phyloP scores from a whole-genome alignment of 2,113 vertebrate genomes.

The Etheostoma cragini region DNA sequence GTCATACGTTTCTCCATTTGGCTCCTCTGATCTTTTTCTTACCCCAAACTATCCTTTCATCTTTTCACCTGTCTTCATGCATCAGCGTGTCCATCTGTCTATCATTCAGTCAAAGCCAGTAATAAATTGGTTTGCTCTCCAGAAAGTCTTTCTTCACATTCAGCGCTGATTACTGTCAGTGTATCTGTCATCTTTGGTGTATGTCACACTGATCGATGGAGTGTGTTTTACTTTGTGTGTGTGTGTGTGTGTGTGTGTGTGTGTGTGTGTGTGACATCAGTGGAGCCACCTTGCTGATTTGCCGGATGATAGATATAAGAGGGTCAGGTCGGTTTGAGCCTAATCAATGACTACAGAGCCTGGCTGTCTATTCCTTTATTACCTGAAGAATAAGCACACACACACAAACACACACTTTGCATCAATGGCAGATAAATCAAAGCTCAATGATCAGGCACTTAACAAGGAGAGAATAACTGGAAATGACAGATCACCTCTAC shows the following conservation, averaged over 20 bases:
- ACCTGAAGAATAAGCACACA: conserved; percentile 12
- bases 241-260: conserved; percentile 24
- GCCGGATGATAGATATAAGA: conserved; percentile 58
- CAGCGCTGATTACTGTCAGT: conserved; percentile 74
- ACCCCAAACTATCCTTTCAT: conserved; percentile 49
- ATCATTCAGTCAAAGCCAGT: conserved; percentile 55
- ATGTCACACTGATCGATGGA: conserved; percentile 74
- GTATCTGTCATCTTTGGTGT: conserved; percentile 76
- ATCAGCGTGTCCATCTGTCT: conserved; percentile 67
- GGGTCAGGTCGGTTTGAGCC: conserved; percentile 64
- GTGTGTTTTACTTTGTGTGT: conserved; percentile 31
- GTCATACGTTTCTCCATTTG: conserved; percentile 49
- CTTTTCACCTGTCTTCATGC: conserved; percentile 69
- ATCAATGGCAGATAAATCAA: conserved; percentile 56
- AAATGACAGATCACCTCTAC: conserved; percentile 68
- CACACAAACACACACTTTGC: conserved; percentile 19
- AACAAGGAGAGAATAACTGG: conserved; percentile 46
- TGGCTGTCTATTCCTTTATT: conserved; percentile 57
- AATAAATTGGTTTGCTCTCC: conserved; percentile 69
- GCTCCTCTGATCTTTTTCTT: conserved; percentile 52
- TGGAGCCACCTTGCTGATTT: conserved; percentile 70
- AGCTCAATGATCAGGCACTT: conserved; percentile 54
- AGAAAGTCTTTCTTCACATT: conserved; percentile 66
- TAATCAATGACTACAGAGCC: conserved; percentile 78
- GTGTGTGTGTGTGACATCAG: conserved; percentile 41